Evolutionary conservation across 2,888 invertebrate genomes (phyloP), one percentile per base, ranked within the genome.

Genomic region (Hyles lineata): DNA sequence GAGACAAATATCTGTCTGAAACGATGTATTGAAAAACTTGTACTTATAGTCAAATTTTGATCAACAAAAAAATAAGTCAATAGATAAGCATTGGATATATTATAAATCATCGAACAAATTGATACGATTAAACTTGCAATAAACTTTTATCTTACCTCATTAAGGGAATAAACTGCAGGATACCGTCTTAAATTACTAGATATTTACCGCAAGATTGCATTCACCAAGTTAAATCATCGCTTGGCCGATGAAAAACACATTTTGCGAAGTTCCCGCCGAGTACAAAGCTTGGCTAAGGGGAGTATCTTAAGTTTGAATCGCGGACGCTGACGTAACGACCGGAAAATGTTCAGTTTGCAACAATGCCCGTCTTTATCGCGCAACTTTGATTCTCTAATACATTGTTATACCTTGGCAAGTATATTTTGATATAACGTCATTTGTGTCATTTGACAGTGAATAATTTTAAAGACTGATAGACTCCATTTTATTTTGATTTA

Each of bases 81-180:
- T 43, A 67, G 43, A 67, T 21, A 43, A 67, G 6, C 21, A 21
- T 21, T 43, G 9, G 17, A 67, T 21, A 50, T 25, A 43, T 17
- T 19, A 23, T 23, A 43, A 50, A 17, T 67, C 21, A 21, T 23
- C 23, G 21, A 23, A 1, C 17, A 23, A 15, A 43, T 17, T 43
- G 43, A 67, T 25, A 67, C 67, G 23, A 67, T 67, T 55, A 29
- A 55, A 55, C 21, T 2, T 63, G 62, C 62, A 62, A 55, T 61
- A 71, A 71, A 71, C 29, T 71, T 71, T 62, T 62, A 62, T 72
- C 61, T 62, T 21, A 21, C 15, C 50, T 61, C 55, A 62, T 72
- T 72, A 76, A 29, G 52, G 71, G 32, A 63, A 71, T 69, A 21
- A 23, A 77, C 72, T 78, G 74, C 70, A 21, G 21, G 35, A 23